These are phyloP conservation scores for Drosophila atroscutellata DNA, from an alignment of 2,888 invertebrate genomes.

Conservation along the genomic window DNA sequence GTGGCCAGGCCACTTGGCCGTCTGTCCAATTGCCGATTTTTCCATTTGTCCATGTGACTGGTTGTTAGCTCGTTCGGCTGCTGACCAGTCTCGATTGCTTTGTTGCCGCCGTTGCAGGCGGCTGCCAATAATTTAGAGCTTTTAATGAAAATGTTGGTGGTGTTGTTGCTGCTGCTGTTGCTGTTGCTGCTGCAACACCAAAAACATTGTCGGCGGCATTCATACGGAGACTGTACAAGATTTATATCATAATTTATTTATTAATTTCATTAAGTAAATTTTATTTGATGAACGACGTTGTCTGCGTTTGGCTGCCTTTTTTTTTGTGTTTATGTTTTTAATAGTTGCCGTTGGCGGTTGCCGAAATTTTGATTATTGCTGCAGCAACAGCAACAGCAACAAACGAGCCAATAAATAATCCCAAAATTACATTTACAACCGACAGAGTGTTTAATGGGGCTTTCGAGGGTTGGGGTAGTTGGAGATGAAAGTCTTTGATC, in stretches of 20 bases:
- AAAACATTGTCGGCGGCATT: constrained; percentile 46
- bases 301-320: constrained; percentile 57
- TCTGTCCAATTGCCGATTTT: constrained; percentile 27
- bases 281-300: constrained; percentile 74
- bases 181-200: constrained; percentile 41
- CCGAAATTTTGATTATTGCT: constrained; percentile 76
- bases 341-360: constrained; percentile 57
- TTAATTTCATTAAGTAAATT: constrained; percentile 82
- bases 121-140: constrained; percentile 80
- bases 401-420: constrained; percentile 55
- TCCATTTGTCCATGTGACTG: constrained; percentile 29
- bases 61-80: constrained; percentile 28
- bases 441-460: constrained; percentile 52
- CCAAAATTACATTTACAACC: constrained; percentile 51
- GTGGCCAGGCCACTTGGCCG: constrained; percentile 55
- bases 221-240: constrained; percentile 62
- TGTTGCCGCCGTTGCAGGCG: constrained; percentile 72
- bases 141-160: constrained; percentile 76
- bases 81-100: constrained; percentile 66
- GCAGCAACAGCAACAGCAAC: constrained; percentile 44
- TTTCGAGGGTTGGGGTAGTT: not conserved
- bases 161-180: constrained; percentile 18
- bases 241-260: constrained; percentile 82
- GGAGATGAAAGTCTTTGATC: not conserved
- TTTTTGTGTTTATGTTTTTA: constrained; percentile 15